Base-by-base conservation (phyloP, 1,140 invertebrate species). In the Megalopta genalis region DNA sequence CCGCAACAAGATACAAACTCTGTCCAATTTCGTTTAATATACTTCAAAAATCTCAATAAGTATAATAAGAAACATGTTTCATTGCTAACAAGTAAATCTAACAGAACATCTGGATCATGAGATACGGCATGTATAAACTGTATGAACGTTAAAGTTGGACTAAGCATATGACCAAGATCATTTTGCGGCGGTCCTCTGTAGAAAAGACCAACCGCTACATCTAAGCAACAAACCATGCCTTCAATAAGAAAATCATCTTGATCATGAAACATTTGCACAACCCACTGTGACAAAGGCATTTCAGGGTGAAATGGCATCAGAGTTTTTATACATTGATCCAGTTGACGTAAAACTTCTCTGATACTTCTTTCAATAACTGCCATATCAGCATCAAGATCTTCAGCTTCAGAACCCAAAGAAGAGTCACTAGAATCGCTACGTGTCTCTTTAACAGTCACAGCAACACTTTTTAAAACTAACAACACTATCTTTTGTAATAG, bases 31-130 rank as follows among this genome's bases (percentile, higher is more conserved):
- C 96, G 94, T 80, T 96, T 94, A 18, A 97, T 95, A 93, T 97
- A 98, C 87, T 98, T 98, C 25, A 98, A 93, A 88, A 98, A 96
- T 83, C 97, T 94, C 67, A 98, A 93, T 67, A 98, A 93, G 93
- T 98, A 98, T 6, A 98, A 92, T 60, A 98, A 92, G 90, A 98
- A 98, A 91, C 97, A 98, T 8, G 97, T 98, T 91, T 98, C 97
- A 90, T 97, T 98, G 85, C 97, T 97, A 37, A 98, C 96, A 75
- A 98, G 94, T 89, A 97, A 95, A 93, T 98, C 97, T 52, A 98
- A 91, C 25, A 98, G 88, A 1, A 98, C 95, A 90, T 96, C 95
- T 18, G 95, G 95, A 89, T 98, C 97, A 87, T 97, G 96, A 63
- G 96, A 96, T 21, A 98, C 96, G 63, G 97, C 95, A 84, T 95